A percentile compares a stretch with the other conserved stretches of the same genome.
Conservation (phyloP, 1,140 invertebrate species). For the Drosophila orosa region DNA sequence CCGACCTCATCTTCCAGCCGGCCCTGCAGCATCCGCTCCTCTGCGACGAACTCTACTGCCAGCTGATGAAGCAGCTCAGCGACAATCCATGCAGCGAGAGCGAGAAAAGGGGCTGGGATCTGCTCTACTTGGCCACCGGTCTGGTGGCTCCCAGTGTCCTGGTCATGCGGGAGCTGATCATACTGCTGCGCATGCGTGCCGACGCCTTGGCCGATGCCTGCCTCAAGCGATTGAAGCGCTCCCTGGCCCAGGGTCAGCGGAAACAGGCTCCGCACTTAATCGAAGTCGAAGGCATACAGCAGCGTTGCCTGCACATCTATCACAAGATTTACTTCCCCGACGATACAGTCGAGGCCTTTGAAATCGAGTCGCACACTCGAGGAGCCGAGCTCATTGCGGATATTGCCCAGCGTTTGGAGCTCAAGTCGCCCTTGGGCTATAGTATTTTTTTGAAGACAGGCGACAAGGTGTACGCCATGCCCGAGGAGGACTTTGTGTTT, state of each 20-base stretch:
- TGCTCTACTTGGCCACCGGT: slow-evolving; percentile 96
- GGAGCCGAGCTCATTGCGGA: slow-evolving; percentile 94
- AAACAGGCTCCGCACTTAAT: slow-evolving; percentile 96
- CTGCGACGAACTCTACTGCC: slow-evolving; percentile 96
- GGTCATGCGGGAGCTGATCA: slow-evolving; percentile 86
- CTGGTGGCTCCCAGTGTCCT: slow-evolving; percentile 90
- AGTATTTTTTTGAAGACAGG: slow-evolving; percentile 96
- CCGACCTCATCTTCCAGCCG: slow-evolving; percentile 94
- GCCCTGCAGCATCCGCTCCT: slow-evolving; percentile 91
- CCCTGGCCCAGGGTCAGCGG: slow-evolving; percentile 90
- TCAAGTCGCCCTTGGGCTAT: slow-evolving; percentile 93
- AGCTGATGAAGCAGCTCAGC: slow-evolving; percentile 97
- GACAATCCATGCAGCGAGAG: slow-evolving; percentile 92
- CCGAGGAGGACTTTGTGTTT: slow-evolving; percentile 96
- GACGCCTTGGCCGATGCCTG: slow-evolving; percentile 93
- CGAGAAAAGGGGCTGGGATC: slow-evolving; percentile 96
- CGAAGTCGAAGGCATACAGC: slow-evolving; percentile 97
- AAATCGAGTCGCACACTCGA: slow-evolving; percentile 92
- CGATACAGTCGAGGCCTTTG: slow-evolving; percentile 93
- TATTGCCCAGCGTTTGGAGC: slow-evolving; percentile 90
- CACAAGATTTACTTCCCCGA: slow-evolving; percentile 97
- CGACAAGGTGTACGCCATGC: slow-evolving; percentile 95
- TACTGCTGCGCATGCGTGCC: slow-evolving; percentile 91
- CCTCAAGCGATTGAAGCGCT: slow-evolving; percentile 92
- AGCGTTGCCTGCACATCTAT: slow-evolving; percentile 96